Evolutionary conservation across 2,797 vertebrate genomes (phyloP).

Genomic region (Momotus momota): DNA sequence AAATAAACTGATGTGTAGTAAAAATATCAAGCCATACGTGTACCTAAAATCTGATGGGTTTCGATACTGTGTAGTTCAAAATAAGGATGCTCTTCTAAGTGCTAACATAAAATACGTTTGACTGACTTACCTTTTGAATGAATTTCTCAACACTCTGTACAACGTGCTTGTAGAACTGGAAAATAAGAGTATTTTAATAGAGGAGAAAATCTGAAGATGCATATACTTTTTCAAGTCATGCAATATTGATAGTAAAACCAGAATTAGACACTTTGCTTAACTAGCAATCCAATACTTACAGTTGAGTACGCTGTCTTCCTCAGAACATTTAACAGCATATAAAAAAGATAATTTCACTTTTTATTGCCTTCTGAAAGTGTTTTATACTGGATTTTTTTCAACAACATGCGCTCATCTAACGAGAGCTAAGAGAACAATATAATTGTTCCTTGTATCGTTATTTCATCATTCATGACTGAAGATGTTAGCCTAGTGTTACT

Average conservation of each 20-base stretch:
- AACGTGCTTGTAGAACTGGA: conserved; percentile 99
- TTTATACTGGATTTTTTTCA: background rate
- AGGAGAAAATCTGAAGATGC: background rate
- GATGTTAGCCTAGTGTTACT: background rate
- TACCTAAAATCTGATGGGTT: background rate
- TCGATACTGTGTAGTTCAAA: background rate
- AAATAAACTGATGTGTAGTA: background rate
- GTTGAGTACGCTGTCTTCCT: background rate
- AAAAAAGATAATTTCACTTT: background rate
- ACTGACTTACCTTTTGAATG: conserved; percentile 91
- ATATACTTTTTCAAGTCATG: background rate
- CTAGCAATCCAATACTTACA: background rate
- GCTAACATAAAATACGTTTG: background rate
- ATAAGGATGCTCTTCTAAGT: background rate
- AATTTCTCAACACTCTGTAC: conserved; percentile 99
- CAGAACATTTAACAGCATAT: background rate
- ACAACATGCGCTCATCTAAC: rapidly evolving
- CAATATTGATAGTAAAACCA: background rate
- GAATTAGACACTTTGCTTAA: background rate
- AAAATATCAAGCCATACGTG: background rate
- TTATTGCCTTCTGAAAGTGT: background rate
- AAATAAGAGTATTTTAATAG: conserved; percentile 42
- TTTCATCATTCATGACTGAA: background rate
- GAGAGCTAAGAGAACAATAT: background rate
- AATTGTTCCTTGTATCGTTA: background rate